These are phyloP conservation scores for Tuta absoluta DNA, from an alignment of 2,888 invertebrate genomes.

Conservation along the genomic window DNA sequence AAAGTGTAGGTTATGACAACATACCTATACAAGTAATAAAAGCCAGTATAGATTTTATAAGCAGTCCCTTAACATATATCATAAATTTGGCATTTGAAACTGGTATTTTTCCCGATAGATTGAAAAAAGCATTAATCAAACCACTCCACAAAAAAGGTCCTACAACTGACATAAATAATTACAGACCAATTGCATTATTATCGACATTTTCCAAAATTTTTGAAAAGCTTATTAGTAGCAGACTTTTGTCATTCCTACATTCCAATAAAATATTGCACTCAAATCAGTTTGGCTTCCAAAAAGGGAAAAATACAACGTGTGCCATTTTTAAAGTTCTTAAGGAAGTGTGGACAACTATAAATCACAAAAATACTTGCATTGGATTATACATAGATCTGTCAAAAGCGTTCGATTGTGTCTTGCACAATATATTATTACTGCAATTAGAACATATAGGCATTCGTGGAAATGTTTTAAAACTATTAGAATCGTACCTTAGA, in stretches of 20 bases:
- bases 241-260: slow-evolving; percentile 32
- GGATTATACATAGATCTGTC: no score
- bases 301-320: slow-evolving; percentile 20
- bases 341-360: background rate
- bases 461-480: background rate
- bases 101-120: slow-evolving; percentile 32
- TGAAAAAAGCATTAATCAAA: slow-evolving; percentile 33
- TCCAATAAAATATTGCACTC: slow-evolving; percentile 27
- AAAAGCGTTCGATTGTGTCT: no score
- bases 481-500: background rate
- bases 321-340: slow-evolving; percentile 1
- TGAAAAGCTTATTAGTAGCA: slow-evolving; percentile 31
- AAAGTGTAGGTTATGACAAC: slow-evolving; percentile 33
- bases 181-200: slow-evolving; percentile 36
- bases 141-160: no score
- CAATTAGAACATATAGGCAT: slow-evolving; percentile 13
- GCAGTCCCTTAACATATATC: slow-evolving; percentile 32
- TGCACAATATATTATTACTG: no score
- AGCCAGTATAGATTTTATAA: slow-evolving; percentile 21
- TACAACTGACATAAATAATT: slow-evolving; percentile 26
- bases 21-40: slow-evolving; percentile 32
- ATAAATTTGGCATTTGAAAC: slow-evolving; percentile 34
- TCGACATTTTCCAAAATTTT: slow-evolving; percentile 37
- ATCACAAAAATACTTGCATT: no score
- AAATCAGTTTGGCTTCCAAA: slow-evolving; percentile 25